Conservation (phyloP, 2,888 invertebrate species). For the Ptilodon capucinus region DNA sequence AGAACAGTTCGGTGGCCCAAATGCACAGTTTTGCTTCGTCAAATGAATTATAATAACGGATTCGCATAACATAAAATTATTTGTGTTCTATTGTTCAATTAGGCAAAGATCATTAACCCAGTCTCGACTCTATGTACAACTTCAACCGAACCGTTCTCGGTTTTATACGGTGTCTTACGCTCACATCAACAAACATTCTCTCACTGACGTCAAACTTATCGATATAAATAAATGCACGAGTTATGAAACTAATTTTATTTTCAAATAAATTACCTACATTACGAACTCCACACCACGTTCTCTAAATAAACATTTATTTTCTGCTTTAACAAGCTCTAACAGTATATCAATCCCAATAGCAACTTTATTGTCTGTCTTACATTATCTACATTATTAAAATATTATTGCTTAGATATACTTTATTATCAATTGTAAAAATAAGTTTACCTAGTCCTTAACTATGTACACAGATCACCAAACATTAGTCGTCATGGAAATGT, state of each 20-base stretch:
- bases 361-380: background rate
- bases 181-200: constrained; percentile 4
- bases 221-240: background rate
- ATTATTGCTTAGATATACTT: constrained; percentile 1
- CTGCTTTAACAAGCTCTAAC: background rate
- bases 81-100: background rate
- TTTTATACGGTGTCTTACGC: background rate
- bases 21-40: background rate
- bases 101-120: background rate
- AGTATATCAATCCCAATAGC: background rate
- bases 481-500: constrained; percentile 18
- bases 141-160: background rate
- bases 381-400: background rate
- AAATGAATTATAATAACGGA: background rate
- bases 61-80: background rate
- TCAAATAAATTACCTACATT: background rate
- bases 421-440: constrained; percentile 4
- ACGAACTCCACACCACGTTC: background rate
- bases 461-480: constrained; percentile 10
- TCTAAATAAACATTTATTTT: background rate
- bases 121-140: background rate
- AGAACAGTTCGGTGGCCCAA: background rate
- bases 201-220: constrained; percentile 19
- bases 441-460: constrained; percentile 1
- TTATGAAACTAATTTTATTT: background rate